Evolutionary conservation across 2,888 invertebrate species (phyloP).

Genomic region (Leucophora obtusa): DNA sequence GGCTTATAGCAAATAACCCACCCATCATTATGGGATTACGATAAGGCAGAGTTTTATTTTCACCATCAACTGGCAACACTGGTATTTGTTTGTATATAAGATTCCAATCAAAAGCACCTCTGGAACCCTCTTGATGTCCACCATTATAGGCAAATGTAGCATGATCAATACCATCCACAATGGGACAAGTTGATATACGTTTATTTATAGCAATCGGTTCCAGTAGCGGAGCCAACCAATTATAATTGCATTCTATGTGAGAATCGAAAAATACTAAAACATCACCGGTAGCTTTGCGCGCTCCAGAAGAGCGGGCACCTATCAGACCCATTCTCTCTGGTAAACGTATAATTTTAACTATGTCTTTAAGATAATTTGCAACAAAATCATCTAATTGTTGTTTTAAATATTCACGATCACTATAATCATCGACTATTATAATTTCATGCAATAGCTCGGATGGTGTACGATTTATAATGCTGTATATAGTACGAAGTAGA

Average conservation of each 20-base stretch:
- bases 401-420: slow-evolving; percentile 85
- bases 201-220: slow-evolving; percentile 92
- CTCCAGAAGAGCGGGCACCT: slow-evolving; percentile 90
- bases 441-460: slow-evolving; percentile 88
- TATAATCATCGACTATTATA: slow-evolving; percentile 92
- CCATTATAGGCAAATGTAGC: slow-evolving; percentile 59
- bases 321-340: slow-evolving; percentile 88
- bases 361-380: slow-evolving; percentile 81
- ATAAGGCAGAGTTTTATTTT: slow-evolving; percentile 69
- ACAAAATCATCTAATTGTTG: slow-evolving; percentile 86
- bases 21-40: slow-evolving; percentile 97
- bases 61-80: slow-evolving; percentile 75
- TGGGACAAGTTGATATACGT: slow-evolving; percentile 94
- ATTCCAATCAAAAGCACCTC: slow-evolving; percentile 65
- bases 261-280: slow-evolving; percentile 93
- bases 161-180: slow-evolving; percentile 80
- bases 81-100: slow-evolving; percentile 85
- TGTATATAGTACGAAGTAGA: slow-evolving; percentile 86
- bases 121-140: slow-evolving; percentile 51
- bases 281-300: slow-evolving; percentile 85
- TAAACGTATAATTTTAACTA: slow-evolving; percentile 86
- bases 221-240: slow-evolving; percentile 86
- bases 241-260: slow-evolving; percentile 87
- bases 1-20: slow-evolving; percentile 95
- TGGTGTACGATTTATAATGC: slow-evolving; percentile 91